Evolutionary conservation across 2,888 invertebrate species (phyloP).

Genomic region (Crioceris asparagi): DNA sequence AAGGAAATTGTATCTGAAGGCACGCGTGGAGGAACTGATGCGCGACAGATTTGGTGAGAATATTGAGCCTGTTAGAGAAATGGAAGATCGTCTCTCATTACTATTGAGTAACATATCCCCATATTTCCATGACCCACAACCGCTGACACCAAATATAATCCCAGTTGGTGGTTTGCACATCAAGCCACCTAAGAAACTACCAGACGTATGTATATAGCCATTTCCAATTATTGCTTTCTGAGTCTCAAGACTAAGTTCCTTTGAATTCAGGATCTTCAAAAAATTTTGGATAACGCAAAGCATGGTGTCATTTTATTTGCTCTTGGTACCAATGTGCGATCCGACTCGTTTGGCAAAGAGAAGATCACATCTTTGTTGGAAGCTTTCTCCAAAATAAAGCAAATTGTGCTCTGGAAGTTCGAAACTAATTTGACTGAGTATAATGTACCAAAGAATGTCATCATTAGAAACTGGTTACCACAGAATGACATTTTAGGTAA

Average conservation of each 20-base stretch:
- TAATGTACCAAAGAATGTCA: slow-evolving; percentile 33
- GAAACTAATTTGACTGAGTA: slow-evolving; percentile 27
- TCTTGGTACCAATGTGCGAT: slow-evolving; percentile 32
- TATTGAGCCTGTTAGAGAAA: slow-evolving; percentile 18
- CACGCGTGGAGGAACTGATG: slow-evolving; percentile 16
- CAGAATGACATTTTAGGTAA: slow-evolving; percentile 35
- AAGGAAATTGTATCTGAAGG: slow-evolving; percentile 10
- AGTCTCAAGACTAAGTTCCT: too few species aligned
- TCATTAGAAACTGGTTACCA: slow-evolving; percentile 34
- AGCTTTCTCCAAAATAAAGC: slow-evolving; percentile 31
- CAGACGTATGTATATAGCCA: slow-evolving; percentile 21
- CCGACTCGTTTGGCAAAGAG: slow-evolving; percentile 25
- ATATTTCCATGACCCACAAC: slow-evolving; percentile 25
- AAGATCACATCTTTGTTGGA: slow-evolving; percentile 24
- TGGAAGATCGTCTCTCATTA: slow-evolving; percentile 25
- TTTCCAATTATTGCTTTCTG: background rate
- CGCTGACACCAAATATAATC: slow-evolving; percentile 32
- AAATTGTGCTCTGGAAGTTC: slow-evolving; percentile 37
- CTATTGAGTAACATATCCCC: slow-evolving; percentile 28
- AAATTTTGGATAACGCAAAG: slow-evolving; percentile 28
- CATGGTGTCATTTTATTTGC: slow-evolving; percentile 35
- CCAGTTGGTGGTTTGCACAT: slow-evolving; percentile 33
- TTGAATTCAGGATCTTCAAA: slow-evolving; percentile 26
- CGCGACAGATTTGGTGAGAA: slow-evolving; percentile 21
- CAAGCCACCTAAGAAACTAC: slow-evolving; percentile 21